Percentiles rank a stretch among this genome's conserved stretches.
phyloP scores from a whole-genome alignment of 2,888 invertebrate genomes.

The Macropis europaea region DNA sequence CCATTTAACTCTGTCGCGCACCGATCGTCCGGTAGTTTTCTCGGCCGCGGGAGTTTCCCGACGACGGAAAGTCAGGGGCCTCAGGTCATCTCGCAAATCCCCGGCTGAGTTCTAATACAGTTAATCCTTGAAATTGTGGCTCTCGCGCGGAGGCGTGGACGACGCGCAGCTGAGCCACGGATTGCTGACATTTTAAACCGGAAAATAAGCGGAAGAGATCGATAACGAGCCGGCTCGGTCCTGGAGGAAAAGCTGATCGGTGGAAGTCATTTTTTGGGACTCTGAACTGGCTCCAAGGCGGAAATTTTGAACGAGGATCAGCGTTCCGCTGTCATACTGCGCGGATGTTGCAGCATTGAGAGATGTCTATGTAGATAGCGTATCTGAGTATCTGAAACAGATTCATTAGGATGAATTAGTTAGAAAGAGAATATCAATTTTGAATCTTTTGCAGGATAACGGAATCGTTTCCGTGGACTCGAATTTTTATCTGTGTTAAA shows the following conservation, averaged over 20 bases:
- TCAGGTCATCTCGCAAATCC: slow-evolving; percentile 54
- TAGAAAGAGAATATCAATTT: no score
- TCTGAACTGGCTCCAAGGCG: background rate
- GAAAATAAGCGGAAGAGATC: background rate
- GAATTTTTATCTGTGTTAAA: no score
- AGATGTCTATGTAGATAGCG: no score
- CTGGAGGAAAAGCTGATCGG: slow-evolving; percentile 2
- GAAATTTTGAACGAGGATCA: no score
- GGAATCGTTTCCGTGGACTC: no score
- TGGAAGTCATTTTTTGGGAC: background rate
- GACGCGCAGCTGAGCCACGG: background rate
- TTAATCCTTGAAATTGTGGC: slow-evolving; percentile 36
- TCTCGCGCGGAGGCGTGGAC: slow-evolving; percentile 21
- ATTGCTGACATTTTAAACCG: background rate
- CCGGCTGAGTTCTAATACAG: slow-evolving; percentile 60
- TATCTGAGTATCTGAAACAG: no score
- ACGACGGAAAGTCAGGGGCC: slow-evolving; percentile 36
- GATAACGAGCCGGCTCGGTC: background rate
- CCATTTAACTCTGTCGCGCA: slow-evolving; percentile 74
- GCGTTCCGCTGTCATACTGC: no score
- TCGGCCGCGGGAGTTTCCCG: background rate
- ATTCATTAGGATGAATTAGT: no score
- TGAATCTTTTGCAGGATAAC: no score
- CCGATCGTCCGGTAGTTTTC: slow-evolving; percentile 49
- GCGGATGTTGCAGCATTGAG: no score